A percentile compares a stretch with the other conserved stretches of the same genome.
Conservation (phyloP, 2,113 vertebrate genomes). For the Plecturocebus donacophilus region DNA sequence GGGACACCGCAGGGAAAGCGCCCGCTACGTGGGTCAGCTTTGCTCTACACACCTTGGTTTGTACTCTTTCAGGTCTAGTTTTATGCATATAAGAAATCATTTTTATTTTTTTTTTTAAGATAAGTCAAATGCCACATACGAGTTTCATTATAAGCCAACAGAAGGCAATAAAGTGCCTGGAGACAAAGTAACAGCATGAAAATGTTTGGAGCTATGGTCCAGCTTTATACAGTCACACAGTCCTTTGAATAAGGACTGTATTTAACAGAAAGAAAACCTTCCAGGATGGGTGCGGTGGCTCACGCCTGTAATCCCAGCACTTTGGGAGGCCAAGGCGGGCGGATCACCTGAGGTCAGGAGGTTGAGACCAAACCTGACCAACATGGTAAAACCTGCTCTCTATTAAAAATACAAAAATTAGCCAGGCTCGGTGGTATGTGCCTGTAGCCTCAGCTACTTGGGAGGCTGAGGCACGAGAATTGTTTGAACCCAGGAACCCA, state of each 20-base stretch:
- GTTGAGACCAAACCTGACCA: too few relatives aligned
- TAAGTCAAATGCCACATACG: neutral
- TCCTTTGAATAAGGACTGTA: constrained; percentile 25
- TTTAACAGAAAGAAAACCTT: neutral
- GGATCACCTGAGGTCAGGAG: too few relatives aligned
- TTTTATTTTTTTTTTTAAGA: constrained; percentile 54
- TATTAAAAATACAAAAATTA: too few relatives aligned
- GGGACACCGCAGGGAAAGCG: neutral
- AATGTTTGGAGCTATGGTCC: neutral
- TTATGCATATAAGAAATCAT: neutral
- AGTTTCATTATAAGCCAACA: constrained; percentile 9
- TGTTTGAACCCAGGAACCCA: too few relatives aligned
- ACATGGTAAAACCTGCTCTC: too few relatives aligned
- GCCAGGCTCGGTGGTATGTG: too few relatives aligned
- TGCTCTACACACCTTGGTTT: neutral
- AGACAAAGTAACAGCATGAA: constrained; percentile 20
- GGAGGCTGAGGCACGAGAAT: too few relatives aligned
- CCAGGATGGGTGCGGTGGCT: too few relatives aligned
- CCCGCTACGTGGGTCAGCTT: neutral
- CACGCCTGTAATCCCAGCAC: too few relatives aligned
- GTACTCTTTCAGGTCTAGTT: neutral
- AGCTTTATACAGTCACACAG: neutral
- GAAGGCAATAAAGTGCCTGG: constrained; percentile 1
- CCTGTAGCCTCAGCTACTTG: too few relatives aligned
- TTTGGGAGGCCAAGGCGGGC: too few relatives aligned